Evolutionary conservation across 1,140 invertebrate species (phyloP), one percentile per base, ranked within the genome.

Genomic region (Oncopodura yosiiana): DNA sequence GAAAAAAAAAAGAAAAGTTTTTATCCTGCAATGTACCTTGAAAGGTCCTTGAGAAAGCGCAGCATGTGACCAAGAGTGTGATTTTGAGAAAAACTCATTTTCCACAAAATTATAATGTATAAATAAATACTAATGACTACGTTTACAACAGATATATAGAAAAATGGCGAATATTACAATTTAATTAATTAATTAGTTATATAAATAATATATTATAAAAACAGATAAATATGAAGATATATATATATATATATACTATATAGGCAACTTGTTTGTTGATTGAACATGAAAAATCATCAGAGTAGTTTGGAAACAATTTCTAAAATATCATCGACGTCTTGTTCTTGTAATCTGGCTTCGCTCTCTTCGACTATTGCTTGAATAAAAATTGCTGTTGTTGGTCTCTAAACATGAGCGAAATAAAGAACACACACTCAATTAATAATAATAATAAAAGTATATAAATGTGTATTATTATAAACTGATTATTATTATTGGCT

Each of bases 361-460:
- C 62, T 58, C 42, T 63, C 62, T 53, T 63, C 62, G 1, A 63
- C 53, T n/a, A 63, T 56, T 16, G 58, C 62, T 54, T 63, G 54
- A 39, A 63, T 54, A 34, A 60, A 55, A 12, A 60, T 49, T 4
- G 62, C 32, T 18, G 43, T 27, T 0, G 49, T 43, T 26, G 62
- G 62, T 19, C 58, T 30, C 60, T 62, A 26, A 21, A 58, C 39
- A 32, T 8, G n/a, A n/a, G n/a, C n/a, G n/a, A n/a, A n/a, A n/a
- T n/a, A n/a, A n/a, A n/a, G n/a, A n/a, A n/a, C n/a, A n/a, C n/a
- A n/a, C n/a, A n/a, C 29, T 18, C 18, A 54, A 14, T 27, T 3
- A 46, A 26, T 9, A n/a, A 48, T 26, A 6, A 54, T 38, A 8
- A 34, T 34, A 12, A 43, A 53, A 36, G 34, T 44, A 18, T 23